A percentile compares a stretch with the other conserved stretches of the same genome.
Conservation (phyloP, 2,888 invertebrate genomes). For the Torymus auratus region DNA sequence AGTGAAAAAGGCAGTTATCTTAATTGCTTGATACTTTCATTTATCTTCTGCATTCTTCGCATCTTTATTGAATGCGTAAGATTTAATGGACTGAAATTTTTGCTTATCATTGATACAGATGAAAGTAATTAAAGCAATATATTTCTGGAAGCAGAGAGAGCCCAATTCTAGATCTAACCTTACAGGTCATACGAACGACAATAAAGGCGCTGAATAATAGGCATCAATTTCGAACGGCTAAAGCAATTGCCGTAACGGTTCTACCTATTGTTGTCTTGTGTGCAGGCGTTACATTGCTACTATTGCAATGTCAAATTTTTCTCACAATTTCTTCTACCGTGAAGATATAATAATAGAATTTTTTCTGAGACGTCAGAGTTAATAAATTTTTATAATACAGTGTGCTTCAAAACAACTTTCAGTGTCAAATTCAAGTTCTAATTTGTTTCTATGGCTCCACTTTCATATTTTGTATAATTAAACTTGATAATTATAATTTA, state of each 20-base stretch:
- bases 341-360: background rate
- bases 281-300: slow-evolving; percentile 34
- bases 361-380: background rate
- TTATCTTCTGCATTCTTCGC: too few species aligned
- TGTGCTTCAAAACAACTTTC: too few species aligned
- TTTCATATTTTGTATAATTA: too few species aligned
- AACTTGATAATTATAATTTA: too few species aligned
- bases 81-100: background rate
- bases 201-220: slow-evolving; percentile 35
- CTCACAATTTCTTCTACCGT: background rate
- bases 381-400: too few species aligned
- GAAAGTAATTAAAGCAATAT: slow-evolving; percentile 11
- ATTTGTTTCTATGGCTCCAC: too few species aligned
- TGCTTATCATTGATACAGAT: background rate
- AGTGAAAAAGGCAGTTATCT: too few species aligned
- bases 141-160: background rate
- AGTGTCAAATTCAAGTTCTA: too few species aligned
- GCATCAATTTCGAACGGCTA: slow-evolving; percentile 45
- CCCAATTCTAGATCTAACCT: slow-evolving; percentile 6
- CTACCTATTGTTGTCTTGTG: slow-evolving; percentile 37
- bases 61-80: too few species aligned
- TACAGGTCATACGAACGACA: slow-evolving; percentile 11
- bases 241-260: slow-evolving; percentile 42
- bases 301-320: slow-evolving; percentile 36
- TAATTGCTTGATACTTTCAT: too few species aligned